Evolutionary conservation across 2,113 vertebrate genomes (phyloP).

Genomic region (Rhinichthys klamathensis): DNA sequence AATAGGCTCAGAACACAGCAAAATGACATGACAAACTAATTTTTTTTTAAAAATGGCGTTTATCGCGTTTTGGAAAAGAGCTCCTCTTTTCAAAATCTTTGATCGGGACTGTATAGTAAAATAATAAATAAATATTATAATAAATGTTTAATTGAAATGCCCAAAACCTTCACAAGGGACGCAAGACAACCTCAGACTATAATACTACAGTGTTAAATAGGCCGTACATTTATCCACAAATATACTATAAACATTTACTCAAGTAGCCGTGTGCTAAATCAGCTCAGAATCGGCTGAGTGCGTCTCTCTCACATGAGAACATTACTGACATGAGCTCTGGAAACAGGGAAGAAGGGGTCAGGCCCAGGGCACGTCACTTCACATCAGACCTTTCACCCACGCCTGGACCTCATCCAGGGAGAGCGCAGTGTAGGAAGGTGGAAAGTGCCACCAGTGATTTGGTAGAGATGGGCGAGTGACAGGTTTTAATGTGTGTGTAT

Average conservation of each 20-base stretch:
- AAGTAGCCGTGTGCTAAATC: not conserved
- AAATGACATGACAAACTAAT: no score
- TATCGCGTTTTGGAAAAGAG: no score
- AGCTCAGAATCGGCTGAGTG: not conserved
- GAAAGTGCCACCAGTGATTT: slow-evolving; percentile 22
- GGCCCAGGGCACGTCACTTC: slow-evolving; percentile 63
- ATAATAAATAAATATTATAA: no score
- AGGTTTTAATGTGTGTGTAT: slow-evolving; percentile 52
- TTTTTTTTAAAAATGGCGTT: no score
- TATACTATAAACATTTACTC: not conserved
- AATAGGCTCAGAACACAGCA: no score
- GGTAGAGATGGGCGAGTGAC: slow-evolving; percentile 45
- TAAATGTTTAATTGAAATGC: no score
- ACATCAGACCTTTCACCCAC: slow-evolving; percentile 53
- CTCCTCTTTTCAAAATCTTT: no score
- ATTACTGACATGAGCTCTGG: slow-evolving; percentile 35
- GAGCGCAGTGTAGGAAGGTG: slow-evolving; percentile 8
- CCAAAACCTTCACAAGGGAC: no score
- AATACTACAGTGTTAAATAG: not conserved
- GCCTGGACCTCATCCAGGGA: slow-evolving; percentile 52
- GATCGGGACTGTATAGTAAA: no score
- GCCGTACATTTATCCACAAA: not conserved
- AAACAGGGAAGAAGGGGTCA: slow-evolving; percentile 53
- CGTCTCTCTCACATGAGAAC: slow-evolving; percentile 18
- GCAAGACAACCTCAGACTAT: not conserved